phyloP scores from a whole-genome alignment of 2,888 invertebrate genomes.

The Adela reaumurella region DNA sequence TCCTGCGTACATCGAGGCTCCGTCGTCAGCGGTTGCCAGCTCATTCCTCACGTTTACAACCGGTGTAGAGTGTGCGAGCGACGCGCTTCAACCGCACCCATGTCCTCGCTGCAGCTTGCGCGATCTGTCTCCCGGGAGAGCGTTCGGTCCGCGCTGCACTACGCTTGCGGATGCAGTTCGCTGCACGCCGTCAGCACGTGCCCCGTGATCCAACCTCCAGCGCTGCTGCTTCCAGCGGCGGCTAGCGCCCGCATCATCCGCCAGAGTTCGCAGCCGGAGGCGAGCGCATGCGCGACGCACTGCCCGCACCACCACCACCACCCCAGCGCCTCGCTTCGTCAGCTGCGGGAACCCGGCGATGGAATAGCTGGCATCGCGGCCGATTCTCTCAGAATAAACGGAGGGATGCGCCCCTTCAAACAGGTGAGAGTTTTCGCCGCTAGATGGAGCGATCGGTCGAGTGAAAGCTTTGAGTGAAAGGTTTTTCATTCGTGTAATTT shows the following conservation, averaged over 20 bases:
- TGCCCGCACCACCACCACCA: conserved; percentile 65
- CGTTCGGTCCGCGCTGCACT: conserved; percentile 68
- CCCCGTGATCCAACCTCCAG: conserved; percentile 66
- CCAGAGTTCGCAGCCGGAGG: conserved; percentile 84
- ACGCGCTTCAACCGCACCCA: conserved; percentile 76
- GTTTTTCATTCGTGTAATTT: neutral
- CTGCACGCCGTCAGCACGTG: conserved; percentile 59
- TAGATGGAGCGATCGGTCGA: conserved; percentile 32
- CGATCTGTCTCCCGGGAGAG: conserved; percentile 83
- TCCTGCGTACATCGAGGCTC: conserved; percentile 60
- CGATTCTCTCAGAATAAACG: conserved; percentile 93
- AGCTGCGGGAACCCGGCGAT: conserved; percentile 77
- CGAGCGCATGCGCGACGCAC: conserved; percentile 62
- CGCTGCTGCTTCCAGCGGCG: conserved; percentile 68
- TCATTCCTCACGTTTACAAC: conserved; percentile 60
- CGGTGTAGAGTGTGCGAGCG: conserved; percentile 71
- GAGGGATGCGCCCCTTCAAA: conserved; percentile 93
- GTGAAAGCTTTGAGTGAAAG: neutral
- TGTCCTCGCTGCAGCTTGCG: conserved; percentile 72
- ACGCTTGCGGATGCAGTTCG: conserved; percentile 57
- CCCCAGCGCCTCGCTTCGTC: conserved; percentile 82
- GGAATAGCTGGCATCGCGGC: conserved; percentile 94
- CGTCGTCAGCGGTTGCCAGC: conserved; percentile 60
- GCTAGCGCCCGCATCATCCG: conserved; percentile 77
- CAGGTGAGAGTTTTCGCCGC: conserved; percentile 63